A percentile compares a stretch with the other conserved stretches of the same genome.
These are phyloP conservation scores for Physella acuta DNA, from an alignment of 1,140 invertebrate genomes.

Conservation along the genomic window DNA sequence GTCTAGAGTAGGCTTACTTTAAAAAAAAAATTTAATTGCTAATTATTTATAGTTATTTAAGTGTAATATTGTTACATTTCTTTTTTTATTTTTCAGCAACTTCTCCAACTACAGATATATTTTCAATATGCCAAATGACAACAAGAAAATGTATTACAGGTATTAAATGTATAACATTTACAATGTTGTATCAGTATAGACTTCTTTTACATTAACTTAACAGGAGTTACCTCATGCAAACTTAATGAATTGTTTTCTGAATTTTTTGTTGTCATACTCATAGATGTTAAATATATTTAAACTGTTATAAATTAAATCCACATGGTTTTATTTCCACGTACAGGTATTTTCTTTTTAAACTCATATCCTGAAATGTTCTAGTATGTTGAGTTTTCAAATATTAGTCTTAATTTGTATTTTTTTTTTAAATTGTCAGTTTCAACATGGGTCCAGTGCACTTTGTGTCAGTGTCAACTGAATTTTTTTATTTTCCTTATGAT, in stretches of 20 bases:
- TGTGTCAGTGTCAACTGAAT: slow-evolving; percentile 84
- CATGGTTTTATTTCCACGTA: background rate
- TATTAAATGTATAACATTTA: no score
- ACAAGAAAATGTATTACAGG: slow-evolving; percentile 79
- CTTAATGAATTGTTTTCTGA: no score
- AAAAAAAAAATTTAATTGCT: no score
- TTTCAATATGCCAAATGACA: slow-evolving; percentile 82
- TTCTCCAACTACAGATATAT: slow-evolving; percentile 82
- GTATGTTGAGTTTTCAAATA: background rate
- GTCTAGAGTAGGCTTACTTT: no score
- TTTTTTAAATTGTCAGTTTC: slow-evolving; percentile 60
- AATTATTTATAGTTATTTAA: no score
- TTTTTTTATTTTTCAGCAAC: slow-evolving; percentile 68
- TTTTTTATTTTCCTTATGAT: slow-evolving; percentile 87
- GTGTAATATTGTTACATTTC: no score
- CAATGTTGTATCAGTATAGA: no score
- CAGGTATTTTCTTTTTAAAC: background rate
- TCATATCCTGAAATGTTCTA: background rate
- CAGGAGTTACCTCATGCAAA: no score
- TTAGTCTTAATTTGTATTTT: slow-evolving; percentile 3
- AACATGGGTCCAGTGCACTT: slow-evolving; percentile 86
- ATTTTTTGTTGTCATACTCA: no score
- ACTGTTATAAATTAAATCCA: background rate
- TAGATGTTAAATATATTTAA: background rate
- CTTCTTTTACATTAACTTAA: no score